These are phyloP conservation scores for Acanthosepion esculentum DNA, from an alignment of 2,888 invertebrate genomes.

Conservation along the genomic window DNA sequence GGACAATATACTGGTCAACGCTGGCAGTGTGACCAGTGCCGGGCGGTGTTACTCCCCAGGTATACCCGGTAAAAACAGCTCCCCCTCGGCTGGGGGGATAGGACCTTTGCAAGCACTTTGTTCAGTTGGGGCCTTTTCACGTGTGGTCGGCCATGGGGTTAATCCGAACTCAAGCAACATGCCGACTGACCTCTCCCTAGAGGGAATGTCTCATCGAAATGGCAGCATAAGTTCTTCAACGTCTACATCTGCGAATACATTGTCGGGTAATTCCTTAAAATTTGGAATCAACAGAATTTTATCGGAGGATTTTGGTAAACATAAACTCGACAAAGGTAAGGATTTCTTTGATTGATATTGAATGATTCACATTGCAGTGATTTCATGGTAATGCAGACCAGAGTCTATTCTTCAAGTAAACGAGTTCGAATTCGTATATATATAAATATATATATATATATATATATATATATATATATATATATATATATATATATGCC, in stretches of 20 bases:
- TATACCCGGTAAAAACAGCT: neutral
- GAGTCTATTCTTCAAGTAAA: too few species aligned
- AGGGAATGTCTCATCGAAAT: neutral
- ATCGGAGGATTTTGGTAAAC: slow-evolving; percentile 63
- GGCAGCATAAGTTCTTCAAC: neutral
- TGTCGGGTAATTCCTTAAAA: slow-evolving; percentile 52
- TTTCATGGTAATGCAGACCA: too few species aligned
- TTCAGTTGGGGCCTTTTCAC: slow-evolving; percentile 51
- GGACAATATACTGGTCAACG: neutral
- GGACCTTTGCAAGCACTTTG: slow-evolving; percentile 67
- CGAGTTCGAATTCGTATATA: too few species aligned
- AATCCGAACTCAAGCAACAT: neutral
- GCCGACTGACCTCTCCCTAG: neutral
- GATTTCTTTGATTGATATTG: neutral
- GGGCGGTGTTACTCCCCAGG: slow-evolving; percentile 21
- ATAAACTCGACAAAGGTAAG: slow-evolving; percentile 53
- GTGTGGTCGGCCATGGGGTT: neutral
- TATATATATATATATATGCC: too few species aligned
- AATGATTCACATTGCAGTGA: too few species aligned
- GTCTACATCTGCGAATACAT: neutral
- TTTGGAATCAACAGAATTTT: slow-evolving; percentile 65
- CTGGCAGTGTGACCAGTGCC: neutral
- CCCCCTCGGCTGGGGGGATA: slow-evolving; percentile 50
- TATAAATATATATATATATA: too few species aligned
- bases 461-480: too few species aligned